Conservation (phyloP, 2,888 invertebrate species). For the Phengaris arion region DNA sequence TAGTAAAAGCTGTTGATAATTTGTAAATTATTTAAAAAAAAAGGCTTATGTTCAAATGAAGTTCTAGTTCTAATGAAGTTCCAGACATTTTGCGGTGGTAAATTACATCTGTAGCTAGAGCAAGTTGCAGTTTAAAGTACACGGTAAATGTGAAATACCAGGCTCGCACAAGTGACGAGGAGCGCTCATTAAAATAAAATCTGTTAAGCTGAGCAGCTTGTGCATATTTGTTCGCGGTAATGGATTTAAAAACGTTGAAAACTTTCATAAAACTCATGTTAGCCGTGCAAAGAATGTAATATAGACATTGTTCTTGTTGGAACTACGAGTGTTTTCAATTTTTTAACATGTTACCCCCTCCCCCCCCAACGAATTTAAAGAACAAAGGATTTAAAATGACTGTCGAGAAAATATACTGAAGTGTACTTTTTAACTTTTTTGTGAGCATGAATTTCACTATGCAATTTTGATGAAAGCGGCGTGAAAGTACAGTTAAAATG, state of each 20-base stretch:
- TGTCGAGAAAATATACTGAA: slow-evolving; percentile 3
- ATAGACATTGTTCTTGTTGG: slow-evolving; percentile 27
- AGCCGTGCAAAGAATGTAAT: slow-evolving; percentile 33
- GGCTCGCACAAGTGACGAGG: slow-evolving; percentile 21
- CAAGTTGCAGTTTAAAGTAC: slow-evolving; percentile 20
- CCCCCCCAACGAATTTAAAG: slow-evolving; percentile 2
- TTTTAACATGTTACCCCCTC: background rate
- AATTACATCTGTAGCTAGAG: background rate
- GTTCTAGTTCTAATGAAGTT: background rate
- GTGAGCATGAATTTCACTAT: background rate
- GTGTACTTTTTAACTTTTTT: slow-evolving; percentile 10
- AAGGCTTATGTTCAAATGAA: background rate
- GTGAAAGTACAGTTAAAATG: background rate
- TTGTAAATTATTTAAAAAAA: background rate
- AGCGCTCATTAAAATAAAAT: slow-evolving; percentile 22
- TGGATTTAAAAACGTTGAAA: slow-evolving; percentile 22
- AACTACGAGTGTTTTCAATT: background rate
- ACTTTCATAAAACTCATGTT: background rate
- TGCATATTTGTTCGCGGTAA: slow-evolving; percentile 21
- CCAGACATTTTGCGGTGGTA: background rate
- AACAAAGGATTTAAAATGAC: background rate
- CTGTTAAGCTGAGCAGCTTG: slow-evolving; percentile 15
- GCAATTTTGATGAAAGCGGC: background rate
- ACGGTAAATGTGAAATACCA: slow-evolving; percentile 16
- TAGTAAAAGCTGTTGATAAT: no score